Evolutionary conservation across 2,113 vertebrate species (phyloP).

Genomic region (Holacanthus passer): DNA sequence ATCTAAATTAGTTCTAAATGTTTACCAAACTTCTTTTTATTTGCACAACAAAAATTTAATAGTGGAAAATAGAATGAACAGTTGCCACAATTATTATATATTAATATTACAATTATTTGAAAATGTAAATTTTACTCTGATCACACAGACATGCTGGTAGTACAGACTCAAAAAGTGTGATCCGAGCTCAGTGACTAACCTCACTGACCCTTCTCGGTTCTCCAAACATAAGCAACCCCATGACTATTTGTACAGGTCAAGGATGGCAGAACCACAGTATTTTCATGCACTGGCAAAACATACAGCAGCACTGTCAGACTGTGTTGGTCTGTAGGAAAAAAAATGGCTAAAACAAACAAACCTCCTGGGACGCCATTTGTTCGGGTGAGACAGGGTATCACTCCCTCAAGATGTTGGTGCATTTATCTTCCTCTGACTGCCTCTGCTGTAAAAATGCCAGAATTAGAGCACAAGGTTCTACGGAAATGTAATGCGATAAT

Average conservation of each 20-base stretch:
- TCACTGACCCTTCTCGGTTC: not conserved
- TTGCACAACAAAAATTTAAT: not conserved
- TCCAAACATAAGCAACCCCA: not conserved
- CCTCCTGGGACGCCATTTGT: conserved; percentile 79
- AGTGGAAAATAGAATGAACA: not conserved
- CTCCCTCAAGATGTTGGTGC: conserved; percentile 40
- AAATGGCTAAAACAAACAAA: conserved; percentile 57
- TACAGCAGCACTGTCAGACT: conserved; percentile 1
- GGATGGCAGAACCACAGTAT: conserved; percentile 1
- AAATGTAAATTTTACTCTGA: not conserved
- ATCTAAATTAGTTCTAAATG: too few species aligned
- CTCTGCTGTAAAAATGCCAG: conserved; percentile 21
- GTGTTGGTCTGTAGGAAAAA: conserved; percentile 16
- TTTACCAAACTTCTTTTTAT: not conserved
- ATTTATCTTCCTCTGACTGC: conserved; percentile 44
- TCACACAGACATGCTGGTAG: too few species aligned
- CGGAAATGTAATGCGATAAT: too few species aligned
- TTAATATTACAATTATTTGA: not conserved
- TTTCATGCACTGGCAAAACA: conserved; percentile 58
- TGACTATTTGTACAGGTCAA: conserved; percentile 24
- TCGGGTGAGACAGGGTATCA: conserved; percentile 18
- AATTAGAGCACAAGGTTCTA: not conserved
- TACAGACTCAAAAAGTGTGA: too few species aligned
- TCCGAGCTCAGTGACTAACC: not conserved
- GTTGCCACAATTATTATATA: too few species aligned